A percentile compares a stretch with the other conserved stretches of the same genome.
Evolutionary conservation across 2,113 vertebrate species (phyloP).

Genomic region (Serilophus lunatus): DNA sequence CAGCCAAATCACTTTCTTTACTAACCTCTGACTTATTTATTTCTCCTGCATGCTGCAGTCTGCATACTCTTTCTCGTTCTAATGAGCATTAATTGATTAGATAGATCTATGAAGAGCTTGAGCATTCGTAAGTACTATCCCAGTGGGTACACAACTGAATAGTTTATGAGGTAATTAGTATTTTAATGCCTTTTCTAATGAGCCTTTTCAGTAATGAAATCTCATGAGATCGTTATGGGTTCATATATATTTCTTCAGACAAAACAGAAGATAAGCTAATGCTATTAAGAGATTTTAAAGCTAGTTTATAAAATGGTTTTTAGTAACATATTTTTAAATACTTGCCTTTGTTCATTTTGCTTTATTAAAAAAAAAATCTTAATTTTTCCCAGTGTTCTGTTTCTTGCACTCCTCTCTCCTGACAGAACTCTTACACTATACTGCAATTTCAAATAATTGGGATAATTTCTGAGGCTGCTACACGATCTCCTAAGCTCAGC

Average conservation of each 20-base stretch:
- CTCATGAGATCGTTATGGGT: conserved; percentile 75
- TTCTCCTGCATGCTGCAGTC: conserved; percentile 65
- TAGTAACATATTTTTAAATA: conserved; percentile 61
- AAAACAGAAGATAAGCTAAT: conserved; percentile 63
- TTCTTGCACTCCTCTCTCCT: not conserved
- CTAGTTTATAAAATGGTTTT: conserved; percentile 53
- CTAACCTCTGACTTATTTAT: conserved; percentile 69
- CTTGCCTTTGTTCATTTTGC: not conserved
- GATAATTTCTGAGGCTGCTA: conserved; percentile 54
- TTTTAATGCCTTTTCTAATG: conserved; percentile 86
- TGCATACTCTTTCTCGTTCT: conserved; percentile 76
- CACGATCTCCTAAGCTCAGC: conserved; percentile 28
- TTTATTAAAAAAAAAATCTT: not conserved
- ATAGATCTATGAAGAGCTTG: conserved; percentile 83
- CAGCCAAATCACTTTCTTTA: conserved; percentile 61
- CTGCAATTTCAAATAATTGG: conserved; percentile 54
- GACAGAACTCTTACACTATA: conserved; percentile 13
- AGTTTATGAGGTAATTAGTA: conserved; percentile 95
- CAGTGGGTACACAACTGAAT: conserved; percentile 89
- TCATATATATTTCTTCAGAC: conserved; percentile 74
- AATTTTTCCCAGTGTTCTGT: not conserved
- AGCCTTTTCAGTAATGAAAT: conserved; percentile 85
- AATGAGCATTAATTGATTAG: conserved; percentile 98
- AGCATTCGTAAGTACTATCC: conserved; percentile 86
- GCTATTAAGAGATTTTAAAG: conserved; percentile 56